Evolutionary conservation across 1,140 invertebrate genomes (phyloP), one percentile per base, ranked within the genome.

Genomic region (Drosophila sulfurigaster): DNA sequence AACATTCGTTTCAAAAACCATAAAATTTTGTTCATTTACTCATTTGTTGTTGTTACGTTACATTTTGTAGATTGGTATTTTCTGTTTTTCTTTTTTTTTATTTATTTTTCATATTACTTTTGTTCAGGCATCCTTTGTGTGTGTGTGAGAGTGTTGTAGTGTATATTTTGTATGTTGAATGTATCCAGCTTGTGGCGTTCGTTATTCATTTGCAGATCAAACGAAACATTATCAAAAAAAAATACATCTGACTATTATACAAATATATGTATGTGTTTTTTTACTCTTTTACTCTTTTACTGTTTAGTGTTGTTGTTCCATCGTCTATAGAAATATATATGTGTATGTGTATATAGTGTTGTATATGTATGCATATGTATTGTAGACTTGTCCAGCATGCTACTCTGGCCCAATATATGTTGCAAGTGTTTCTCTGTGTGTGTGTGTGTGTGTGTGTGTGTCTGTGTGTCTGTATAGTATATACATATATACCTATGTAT

Each of bases 261-360:
- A 85, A 78, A 82, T 78, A 57, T 64, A 70, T 69, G 20, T 63
- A 51, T 43, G 32, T 32, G 30, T 32, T 59, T 41, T 43, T 6
- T 59, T 38, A 38, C 7, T 8, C 3, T 15, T 57, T 62, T 54
- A 20, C 16, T 43, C 25, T 59, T 38, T 65, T 58, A 15, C 60
- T 57, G 20, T 45, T 63, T 62, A 25, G 43, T 49, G 45, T 66
- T 63, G 28, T 71, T 60, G 60, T 54, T 52, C 54, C 67, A 58
- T 70, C 11, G 46, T 62, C 72, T 74, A 74, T 85, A 83, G 77
- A 83, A 80, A 85, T 81, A 85, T 83, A 85, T 83, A 82, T 66
- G 41, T 72, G 43, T 25, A 25, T 71, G 16, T 76, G 16, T 63
- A 57, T 66, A 30, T 58, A 46, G 30, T 52, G 56, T 38, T 74